Evolutionary conservation across 2,888 invertebrate species (phyloP).

Genomic region (Idaea dimidiata): DNA sequence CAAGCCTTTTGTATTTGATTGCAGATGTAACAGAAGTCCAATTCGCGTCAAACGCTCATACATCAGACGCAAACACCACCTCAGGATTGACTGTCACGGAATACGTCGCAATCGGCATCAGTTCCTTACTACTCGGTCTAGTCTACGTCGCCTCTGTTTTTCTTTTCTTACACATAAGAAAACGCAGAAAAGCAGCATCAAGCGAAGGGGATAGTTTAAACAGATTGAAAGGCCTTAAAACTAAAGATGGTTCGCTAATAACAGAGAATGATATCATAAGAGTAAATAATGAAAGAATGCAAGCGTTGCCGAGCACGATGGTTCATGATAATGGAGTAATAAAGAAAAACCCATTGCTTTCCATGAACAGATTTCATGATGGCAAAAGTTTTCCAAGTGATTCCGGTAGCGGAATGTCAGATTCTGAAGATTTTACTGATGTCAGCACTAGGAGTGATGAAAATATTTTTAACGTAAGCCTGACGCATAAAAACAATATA

Average conservation of each 20-base stretch:
- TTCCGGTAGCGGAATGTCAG: slow-evolving; percentile 83
- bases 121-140: slow-evolving; percentile 90
- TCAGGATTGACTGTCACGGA: slow-evolving; percentile 86
- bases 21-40: slow-evolving; percentile 90
- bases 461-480: slow-evolving; percentile 56
- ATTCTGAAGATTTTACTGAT: slow-evolving; percentile 82
- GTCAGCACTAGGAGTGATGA: slow-evolving; percentile 58
- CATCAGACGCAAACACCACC: slow-evolving; percentile 74
- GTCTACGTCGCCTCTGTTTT: slow-evolving; percentile 93
- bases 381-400: slow-evolving; percentile 66
- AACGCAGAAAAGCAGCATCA: slow-evolving; percentile 77
- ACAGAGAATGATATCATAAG: slow-evolving; percentile 71
- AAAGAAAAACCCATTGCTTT: slow-evolving; percentile 88
- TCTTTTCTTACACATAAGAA: slow-evolving; percentile 89
- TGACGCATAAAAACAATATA: not conserved
- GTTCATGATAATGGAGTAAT: slow-evolving; percentile 85
- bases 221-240: slow-evolving; percentile 59
- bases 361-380: slow-evolving; percentile 82
- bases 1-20: slow-evolving; percentile 33
- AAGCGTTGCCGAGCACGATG: slow-evolving; percentile 63
- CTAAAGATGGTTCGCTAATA: slow-evolving; percentile 64
- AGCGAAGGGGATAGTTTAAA: slow-evolving; percentile 65
- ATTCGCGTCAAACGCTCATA: slow-evolving; percentile 85
- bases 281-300: slow-evolving; percentile 67
- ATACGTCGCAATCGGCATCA: slow-evolving; percentile 91